phyloP scores from a whole-genome alignment of 1,140 invertebrate genomes.

The Achatina immaculata region DNA sequence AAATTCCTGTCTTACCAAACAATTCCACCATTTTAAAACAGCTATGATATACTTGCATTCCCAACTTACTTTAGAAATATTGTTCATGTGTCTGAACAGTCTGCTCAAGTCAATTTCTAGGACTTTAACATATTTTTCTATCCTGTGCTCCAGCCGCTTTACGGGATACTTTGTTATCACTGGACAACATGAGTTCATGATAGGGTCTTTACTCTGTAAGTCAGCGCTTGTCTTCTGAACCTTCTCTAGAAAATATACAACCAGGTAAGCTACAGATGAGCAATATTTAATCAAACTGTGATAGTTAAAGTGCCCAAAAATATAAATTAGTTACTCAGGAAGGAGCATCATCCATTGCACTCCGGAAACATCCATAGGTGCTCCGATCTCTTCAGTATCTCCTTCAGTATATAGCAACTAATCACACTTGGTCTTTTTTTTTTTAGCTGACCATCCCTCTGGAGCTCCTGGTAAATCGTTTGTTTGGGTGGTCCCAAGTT shows the following conservation, averaged over 20 bases:
- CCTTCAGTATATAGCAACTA: no score
- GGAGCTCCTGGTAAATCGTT: no score
- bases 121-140: slow-evolving; percentile 61
- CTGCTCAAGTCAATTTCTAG: slow-evolving; percentile 60
- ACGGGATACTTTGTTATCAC: slow-evolving; percentile 51
- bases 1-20: not conserved
- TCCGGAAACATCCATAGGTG: no score
- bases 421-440: no score
- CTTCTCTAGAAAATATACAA: not conserved
- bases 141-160: slow-evolving; percentile 51
- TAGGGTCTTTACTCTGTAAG: not conserved
- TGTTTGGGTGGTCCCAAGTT: no score
- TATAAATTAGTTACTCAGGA: no score
- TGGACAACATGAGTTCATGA: not conserved
- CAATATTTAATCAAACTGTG: no score
- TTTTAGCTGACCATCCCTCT: no score
- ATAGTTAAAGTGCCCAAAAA: no score
- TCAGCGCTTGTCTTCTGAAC: not conserved
- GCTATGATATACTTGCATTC: not conserved
- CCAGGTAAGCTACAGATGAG: no score
- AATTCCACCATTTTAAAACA: not conserved
- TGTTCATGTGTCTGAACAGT: slow-evolving; percentile 57
- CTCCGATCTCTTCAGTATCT: no score
- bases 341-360: no score
- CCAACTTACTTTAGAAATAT: slow-evolving; percentile 58